These are phyloP conservation scores for Lasioglossum malachurum DNA, from an alignment of 2,888 invertebrate genomes.

Conservation along the genomic window DNA sequence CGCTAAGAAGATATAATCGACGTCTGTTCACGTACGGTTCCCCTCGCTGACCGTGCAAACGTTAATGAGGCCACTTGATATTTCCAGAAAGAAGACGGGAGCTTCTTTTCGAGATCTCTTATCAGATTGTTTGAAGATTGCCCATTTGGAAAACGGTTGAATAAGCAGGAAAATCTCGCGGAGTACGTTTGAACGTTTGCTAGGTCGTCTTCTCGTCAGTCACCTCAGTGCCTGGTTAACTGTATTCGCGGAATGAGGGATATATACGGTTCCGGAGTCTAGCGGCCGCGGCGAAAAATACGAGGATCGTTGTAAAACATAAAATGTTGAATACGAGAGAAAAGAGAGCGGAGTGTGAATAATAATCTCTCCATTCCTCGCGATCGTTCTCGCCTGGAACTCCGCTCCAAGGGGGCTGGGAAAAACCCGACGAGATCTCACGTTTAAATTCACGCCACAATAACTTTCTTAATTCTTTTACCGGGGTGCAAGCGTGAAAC, in stretches of 20 bases:
- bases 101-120: background rate
- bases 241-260: conserved; percentile 3
- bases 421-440: background rate
- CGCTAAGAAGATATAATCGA: background rate
- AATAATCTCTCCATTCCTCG: conserved; percentile 38
- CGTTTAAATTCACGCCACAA: conserved; percentile 35
- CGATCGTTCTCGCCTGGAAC: conserved; percentile 19
- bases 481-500: background rate
- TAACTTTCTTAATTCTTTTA: conserved; percentile 42
- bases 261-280: background rate
- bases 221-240: conserved; percentile 26
- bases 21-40: background rate
- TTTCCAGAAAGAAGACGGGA: background rate
- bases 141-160: conserved; percentile 2
- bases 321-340: conserved; percentile 31
- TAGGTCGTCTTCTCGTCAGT: background rate
- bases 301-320: conserved; percentile 18
- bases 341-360: conserved; percentile 7
- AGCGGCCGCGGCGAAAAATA: background rate
- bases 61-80: background rate
- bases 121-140: background rate
- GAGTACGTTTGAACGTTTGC: conserved; percentile 11
- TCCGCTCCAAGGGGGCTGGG: background rate
- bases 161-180: conserved; percentile 12
- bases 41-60: background rate